These are phyloP conservation scores for Andrena cerasifolii DNA, from an alignment of 1,140 invertebrate genomes.

Conservation along the genomic window DNA sequence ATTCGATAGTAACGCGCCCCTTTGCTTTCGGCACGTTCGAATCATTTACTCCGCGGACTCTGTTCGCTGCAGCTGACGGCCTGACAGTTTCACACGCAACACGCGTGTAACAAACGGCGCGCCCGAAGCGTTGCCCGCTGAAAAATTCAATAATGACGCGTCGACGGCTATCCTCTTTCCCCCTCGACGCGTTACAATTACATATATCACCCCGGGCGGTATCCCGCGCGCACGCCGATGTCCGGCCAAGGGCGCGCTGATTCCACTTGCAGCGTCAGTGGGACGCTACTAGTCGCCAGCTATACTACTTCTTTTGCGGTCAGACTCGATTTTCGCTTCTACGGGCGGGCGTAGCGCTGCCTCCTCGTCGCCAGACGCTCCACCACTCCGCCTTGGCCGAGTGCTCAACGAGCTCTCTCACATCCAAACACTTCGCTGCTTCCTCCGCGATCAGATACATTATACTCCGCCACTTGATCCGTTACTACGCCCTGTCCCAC, in stretches of 20 bases:
- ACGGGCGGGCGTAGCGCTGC: neutral
- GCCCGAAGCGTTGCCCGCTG: neutral
- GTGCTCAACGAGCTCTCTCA: neutral
- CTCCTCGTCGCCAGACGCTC: neutral
- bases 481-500: neutral
- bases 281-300: neutral
- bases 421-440: neutral
- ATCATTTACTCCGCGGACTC: conserved; percentile 1
- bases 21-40: neutral
- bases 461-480: neutral
- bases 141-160: conserved; percentile 11
- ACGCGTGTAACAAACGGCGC: neutral
- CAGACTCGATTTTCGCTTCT: neutral
- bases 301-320: neutral
- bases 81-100: neutral
- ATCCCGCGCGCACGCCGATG: too few relatives aligned
- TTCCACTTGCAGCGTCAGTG: neutral
- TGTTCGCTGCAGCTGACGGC: neutral
- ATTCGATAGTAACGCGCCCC: neutral
- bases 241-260: neutral
- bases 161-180: too few relatives aligned
- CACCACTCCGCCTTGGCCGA: too few relatives aligned
- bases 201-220: too few relatives aligned
- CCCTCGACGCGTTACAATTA: neutral
- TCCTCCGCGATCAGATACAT: neutral